Conservation (phyloP, 2,797 vertebrate species). For the Siniperca undulata region DNA sequence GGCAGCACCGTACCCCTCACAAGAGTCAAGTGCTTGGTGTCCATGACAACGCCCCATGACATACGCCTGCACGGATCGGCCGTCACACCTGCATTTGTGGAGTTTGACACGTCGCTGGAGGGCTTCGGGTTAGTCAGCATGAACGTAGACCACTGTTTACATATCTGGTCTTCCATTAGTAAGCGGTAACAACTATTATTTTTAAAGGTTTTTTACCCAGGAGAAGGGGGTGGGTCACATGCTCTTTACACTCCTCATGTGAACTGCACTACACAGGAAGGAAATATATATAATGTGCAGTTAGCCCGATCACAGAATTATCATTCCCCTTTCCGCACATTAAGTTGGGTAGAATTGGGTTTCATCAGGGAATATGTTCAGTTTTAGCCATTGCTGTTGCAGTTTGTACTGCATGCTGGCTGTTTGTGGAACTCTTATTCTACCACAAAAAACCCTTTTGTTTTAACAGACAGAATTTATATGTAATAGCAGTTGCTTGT, state of each 20-base stretch:
- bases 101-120: constrained; percentile 96
- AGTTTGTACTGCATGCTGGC: neutral
- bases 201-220: neutral
- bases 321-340: too few relatives aligned
- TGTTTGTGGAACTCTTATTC: neutral
- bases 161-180: neutral
- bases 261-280: neutral
- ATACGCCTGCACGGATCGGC: constrained; percentile 96
- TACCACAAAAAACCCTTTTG: too few relatives aligned
- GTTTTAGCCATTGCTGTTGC: neutral
- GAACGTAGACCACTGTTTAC: neutral
- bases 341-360: neutral
- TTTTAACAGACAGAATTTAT: neutral
- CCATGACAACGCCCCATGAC: constrained; percentile 99
- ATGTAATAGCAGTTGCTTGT: neutral
- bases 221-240: neutral
- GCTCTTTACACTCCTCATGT: neutral
- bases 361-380: neutral
- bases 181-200: too few relatives aligned
- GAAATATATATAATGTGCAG: neutral
- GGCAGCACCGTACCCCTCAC: constrained; percentile 97
- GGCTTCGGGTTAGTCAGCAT: constrained; percentile 91
- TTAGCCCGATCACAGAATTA: too few relatives aligned
- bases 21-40: constrained; percentile 97
- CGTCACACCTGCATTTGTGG: constrained; percentile 94